Evolutionary conservation across 1,140 invertebrate species (phyloP), one percentile per base, ranked within the genome.

Genomic region (Goniozus legneri): DNA sequence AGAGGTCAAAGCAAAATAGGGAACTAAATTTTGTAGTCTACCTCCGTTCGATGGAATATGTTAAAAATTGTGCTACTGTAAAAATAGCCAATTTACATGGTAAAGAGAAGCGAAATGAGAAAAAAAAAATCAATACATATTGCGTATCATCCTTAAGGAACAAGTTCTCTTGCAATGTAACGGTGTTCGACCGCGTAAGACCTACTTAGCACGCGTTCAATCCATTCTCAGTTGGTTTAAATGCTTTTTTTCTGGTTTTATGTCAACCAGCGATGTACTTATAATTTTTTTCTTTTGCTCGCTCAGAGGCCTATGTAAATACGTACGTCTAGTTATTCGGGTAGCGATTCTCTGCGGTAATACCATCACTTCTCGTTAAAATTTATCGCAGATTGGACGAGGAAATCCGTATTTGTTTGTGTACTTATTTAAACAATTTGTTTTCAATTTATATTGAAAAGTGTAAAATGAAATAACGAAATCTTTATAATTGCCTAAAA

Each of bases 371-470:
- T 12, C 24, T 16, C n/a, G n/a, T 43, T 19, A 30, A 31, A 8
- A 24, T 43, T 8, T 13, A 3, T 8, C 19, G 24, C 10, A 16
- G 18, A 19, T 16, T 33, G 7, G 2, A 34, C 13, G 6, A 44
- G 8, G 6, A 34, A 20, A 20, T 18, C 6, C 6, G 42, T 16
- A 18, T 10, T n/a, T 3, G 16, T 37, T 40, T 16, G 16, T 34
- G 33, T 12, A 32, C 8, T 12, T 32, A 3, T 12, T 18, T 22
- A 22, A 20, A 20, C 46, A 18, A 27, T 37, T 32, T 13, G 13
- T 12, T 35, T 24, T 7, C 24, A 50, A 42, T 38, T 21, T 15
- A 36, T 31, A 33, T 42, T 32, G 14, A 10, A 16, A 33, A 37
- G n/a, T 27, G 24, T 10, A 6, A 27, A 37, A 37, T 39, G 21